Percentiles rank a stretch among this genome's conserved stretches.
phyloP scores from a whole-genome alignment of 92 coral and sea anemone species.

The Phenganax stokvisi region DNA sequence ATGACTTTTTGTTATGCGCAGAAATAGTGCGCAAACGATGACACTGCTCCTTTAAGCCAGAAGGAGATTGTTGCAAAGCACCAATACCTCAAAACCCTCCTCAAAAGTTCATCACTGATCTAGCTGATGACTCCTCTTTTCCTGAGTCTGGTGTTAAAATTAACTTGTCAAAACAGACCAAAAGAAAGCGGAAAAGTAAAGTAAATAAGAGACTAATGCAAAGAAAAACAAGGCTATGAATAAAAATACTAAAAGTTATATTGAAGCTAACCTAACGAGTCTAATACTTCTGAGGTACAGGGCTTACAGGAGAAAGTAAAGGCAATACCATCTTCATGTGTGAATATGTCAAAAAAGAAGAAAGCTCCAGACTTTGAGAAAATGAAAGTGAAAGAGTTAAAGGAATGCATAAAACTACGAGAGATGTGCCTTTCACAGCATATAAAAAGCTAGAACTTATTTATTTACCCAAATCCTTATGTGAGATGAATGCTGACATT shows the following conservation, averaged over 20 bases:
- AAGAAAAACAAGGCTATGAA: too few relatives aligned
- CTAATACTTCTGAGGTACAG: too few relatives aligned
- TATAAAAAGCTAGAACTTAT: conserved; percentile 57
- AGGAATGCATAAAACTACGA: conserved; percentile 43
- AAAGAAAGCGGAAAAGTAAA: background rate
- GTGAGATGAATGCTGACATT: conserved; percentile 48
- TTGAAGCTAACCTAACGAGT: too few relatives aligned
- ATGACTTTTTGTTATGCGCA: too few relatives aligned
- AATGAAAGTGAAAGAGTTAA: conserved; percentile 49
- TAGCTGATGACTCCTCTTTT: background rate
- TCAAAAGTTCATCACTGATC: background rate
- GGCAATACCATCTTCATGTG: background rate
- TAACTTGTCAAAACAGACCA: background rate
- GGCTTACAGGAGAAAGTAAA: background rate
- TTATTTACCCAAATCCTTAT: conserved; percentile 50
- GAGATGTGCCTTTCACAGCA: conserved; percentile 52
- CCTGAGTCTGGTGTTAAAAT: background rate
- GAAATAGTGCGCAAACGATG: too few relatives aligned
- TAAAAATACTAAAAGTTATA: too few relatives aligned
- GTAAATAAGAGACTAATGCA: background rate
- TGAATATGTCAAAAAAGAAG: background rate
- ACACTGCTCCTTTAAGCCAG: too few relatives aligned
- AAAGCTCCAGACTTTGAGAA: conserved; percentile 45
- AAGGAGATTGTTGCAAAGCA: conserved; percentile 38
- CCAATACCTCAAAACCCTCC: conserved; percentile 28